phyloP scores from a whole-genome alignment of 2,113 vertebrate species.

The Mustelus asterias region DNA sequence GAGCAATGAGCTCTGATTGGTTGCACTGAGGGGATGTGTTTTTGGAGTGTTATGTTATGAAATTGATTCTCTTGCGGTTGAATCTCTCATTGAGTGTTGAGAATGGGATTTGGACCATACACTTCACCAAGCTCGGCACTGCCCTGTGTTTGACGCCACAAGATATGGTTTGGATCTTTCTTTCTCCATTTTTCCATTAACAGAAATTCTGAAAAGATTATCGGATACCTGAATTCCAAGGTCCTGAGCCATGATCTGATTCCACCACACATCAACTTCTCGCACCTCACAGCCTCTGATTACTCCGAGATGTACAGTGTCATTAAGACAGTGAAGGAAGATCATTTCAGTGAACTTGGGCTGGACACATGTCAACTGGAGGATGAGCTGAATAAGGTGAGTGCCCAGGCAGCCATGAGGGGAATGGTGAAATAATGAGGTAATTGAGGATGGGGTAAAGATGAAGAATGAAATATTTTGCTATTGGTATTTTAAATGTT shows the following conservation, averaged over 20 bases:
- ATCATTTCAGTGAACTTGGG: slow-evolving; percentile 74
- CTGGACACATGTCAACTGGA: slow-evolving; percentile 82
- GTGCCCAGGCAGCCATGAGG: neutral
- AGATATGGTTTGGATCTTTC: neutral
- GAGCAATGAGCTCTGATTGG: neutral
- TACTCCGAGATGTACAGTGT: slow-evolving; percentile 89
- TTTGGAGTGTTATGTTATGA: neutral
- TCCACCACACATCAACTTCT: slow-evolving; percentile 92
- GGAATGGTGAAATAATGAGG: neutral
- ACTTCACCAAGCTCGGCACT: neutral
- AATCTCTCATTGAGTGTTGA: neutral
- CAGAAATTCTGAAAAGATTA: slow-evolving; percentile 91
- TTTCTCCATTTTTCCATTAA: neutral
- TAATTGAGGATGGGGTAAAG: neutral
- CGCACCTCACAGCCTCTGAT: slow-evolving; percentile 81
- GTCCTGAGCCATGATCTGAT: slow-evolving; percentile 87
- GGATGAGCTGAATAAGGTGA: slow-evolving; percentile 90
- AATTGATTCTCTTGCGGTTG: neutral
- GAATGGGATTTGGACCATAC: neutral
- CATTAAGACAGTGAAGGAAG: slow-evolving; percentile 86
- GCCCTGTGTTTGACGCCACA: neutral
- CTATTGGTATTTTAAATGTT: neutral
- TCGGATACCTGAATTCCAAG: slow-evolving; percentile 77
- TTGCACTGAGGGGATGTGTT: neutral
- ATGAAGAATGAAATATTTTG: neutral